Base-by-base conservation (phyloP, 2,888 invertebrate genomes). In the Trachelus troglodyta region DNA sequence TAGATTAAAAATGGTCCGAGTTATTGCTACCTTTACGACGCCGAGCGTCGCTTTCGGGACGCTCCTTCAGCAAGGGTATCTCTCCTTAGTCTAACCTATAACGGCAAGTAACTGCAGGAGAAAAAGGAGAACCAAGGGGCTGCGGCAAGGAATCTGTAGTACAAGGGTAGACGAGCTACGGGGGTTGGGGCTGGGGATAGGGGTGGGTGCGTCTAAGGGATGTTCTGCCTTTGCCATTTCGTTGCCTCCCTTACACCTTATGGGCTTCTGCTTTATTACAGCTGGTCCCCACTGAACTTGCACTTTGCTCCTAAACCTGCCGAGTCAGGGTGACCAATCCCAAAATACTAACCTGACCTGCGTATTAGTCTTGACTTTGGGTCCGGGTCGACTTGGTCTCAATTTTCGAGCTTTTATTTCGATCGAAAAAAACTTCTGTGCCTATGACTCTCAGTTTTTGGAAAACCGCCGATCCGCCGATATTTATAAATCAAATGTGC, bases 21-120 rank as follows among this genome's bases (percentile, higher is more conserved):
- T 71, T 71, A 71, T 71, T 71, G 31, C 71, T 6, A 15, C 12
- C 31, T 30, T 71, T 71, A 71, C 71, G 71, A 71, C 71, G 71
- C 56, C 9, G 9, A 0, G 56, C 56, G 56, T 23, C 56, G 56
- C 23, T 56, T 9, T 56, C 23, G 2, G 56, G 56, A 23, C 56
- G 56, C 56, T 23, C 6, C 56, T 23, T 56, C 23, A 56, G 23
- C 15, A 56, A 56, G 15, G 56, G 23, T 56, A 56, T 56, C 56
- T 34, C 34, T 6, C 1, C 23, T 9, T 23, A 9, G 56, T 56
- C 56, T 9, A 23, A 56, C 23, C 56, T 23, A 56, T 56, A 56
- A 56, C 23, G 23, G 23, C 23, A 9, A 15, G 56, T 15, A 23
- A 23, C 56, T 23, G 15, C 9, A 23, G 2, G 23, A 23, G 40